Evolutionary conservation across 2,797 vertebrate species (phyloP).

Genomic region (Chaetophractus vellerosus): DNA sequence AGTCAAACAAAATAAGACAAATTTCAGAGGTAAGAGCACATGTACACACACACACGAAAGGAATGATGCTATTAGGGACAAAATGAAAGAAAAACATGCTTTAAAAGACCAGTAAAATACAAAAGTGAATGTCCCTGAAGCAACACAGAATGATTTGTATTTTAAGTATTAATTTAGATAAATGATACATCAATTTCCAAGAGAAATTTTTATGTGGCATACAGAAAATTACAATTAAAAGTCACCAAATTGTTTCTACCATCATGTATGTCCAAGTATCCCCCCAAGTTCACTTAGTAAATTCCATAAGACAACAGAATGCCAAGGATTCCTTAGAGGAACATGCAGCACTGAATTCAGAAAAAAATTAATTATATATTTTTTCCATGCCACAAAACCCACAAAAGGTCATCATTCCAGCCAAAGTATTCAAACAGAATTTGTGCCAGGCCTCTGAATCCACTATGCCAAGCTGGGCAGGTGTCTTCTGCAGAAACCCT

Average conservation of each 20-base stretch:
- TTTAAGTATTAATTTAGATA: conserved; percentile 24
- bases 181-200: conserved; percentile 7
- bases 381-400: conserved; percentile 15
- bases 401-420: conserved; percentile 18
- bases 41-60: background rate
- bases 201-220: background rate
- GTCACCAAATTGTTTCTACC: conserved; percentile 23
- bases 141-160: background rate
- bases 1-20: conserved; percentile 55
- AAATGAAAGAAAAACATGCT: conserved; percentile 44
- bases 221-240: background rate
- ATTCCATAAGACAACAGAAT: background rate
- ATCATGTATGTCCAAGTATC: background rate
- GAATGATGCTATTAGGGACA: conserved; percentile 15
- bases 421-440: background rate
- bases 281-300: background rate
- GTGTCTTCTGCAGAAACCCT: background rate
- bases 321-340: background rate
- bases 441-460: background rate
- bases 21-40: background rate
- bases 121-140: background rate
- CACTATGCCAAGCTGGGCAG: background rate
- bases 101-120: conserved; percentile 38
- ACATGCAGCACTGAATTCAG: background rate
- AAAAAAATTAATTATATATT: background rate